Percentiles rank a stretch among this genome's conserved stretches.
These are phyloP conservation scores for Enteromius mattozi DNA, from an alignment of 2,797 vertebrate genomes.

Conservation along the genomic window DNA sequence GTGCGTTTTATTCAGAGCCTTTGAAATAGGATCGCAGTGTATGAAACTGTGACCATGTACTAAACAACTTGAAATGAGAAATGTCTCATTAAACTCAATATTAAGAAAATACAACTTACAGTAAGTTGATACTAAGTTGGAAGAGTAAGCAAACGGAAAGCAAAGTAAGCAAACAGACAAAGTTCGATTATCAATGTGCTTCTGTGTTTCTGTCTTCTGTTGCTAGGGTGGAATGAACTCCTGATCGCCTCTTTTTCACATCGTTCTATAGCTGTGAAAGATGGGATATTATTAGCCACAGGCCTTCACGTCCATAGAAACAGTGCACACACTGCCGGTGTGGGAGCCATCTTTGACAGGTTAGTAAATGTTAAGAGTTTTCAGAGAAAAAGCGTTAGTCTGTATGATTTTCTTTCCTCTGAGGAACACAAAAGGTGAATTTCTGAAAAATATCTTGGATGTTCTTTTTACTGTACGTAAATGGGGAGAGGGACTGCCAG, in stretches of 20 bases:
- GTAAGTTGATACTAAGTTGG: not conserved
- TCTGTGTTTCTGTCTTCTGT: slow-evolving; percentile 5
- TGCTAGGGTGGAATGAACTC: slow-evolving; percentile 68
- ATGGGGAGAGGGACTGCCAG: not conserved
- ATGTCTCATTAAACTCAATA: not conserved
- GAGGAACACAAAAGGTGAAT: not conserved
- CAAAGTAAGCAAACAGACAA: not conserved
- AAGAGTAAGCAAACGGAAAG: not conserved
- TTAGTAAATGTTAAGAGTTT: slow-evolving; percentile 55
- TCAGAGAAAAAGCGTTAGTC: not conserved
- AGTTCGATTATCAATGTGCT: not conserved
- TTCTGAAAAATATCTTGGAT: not conserved
- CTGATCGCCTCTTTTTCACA: slow-evolving; percentile 69
- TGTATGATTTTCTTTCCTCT: not conserved
- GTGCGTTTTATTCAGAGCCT: slow-evolving; percentile 15
- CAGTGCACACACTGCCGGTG: slow-evolving; percentile 87
- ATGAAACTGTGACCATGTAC: not conserved
- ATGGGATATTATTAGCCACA: slow-evolving; percentile 86
- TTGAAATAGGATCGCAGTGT: not conserved
- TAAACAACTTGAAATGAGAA: not conserved
- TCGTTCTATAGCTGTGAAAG: slow-evolving; percentile 73
- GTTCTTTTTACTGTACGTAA: not conserved
- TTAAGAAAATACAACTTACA: not conserved
- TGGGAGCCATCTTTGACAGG: slow-evolving; percentile 90
- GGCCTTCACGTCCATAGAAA: slow-evolving; percentile 87